Base-by-base conservation (phyloP, 2,797 vertebrate genomes). In the Gastrophryne carolinensis region DNA sequence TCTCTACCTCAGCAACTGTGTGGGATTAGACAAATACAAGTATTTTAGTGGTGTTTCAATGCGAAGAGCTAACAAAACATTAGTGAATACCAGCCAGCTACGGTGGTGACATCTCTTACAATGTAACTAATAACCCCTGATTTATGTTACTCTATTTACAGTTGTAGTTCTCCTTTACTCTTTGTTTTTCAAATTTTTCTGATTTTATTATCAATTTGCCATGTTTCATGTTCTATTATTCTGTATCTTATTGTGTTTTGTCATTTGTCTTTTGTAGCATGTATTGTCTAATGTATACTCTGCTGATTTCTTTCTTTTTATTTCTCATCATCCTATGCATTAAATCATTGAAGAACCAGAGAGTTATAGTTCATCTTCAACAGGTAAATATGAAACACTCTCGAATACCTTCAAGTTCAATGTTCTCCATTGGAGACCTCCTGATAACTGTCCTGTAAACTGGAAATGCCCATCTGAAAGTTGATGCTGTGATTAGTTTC, bases 331-430 rank as follows among this genome's bases (percentile, higher is more conserved):
- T 90, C 88, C 88, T 88, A 84, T 92, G 89, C 90, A 91, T 92
- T 90, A 91, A 91, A 90, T 91, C 90, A 91, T 90, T 91, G 90
- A 93, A 93, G 91, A 91, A 81, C 91, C 87, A 91, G 91, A 91
- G 85, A 90, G 87, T 88, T 89, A 83, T 91, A 88, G 86, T 82
- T 89, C 91, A 87, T 85, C 90, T 84, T 86, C 83, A 78, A 90
- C 89, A 93, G 91, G 91, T 92, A 92, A 93, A 91, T 92, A 91
- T 90, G 82, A 69, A 56, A 32, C 37, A 47, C 13, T 69, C 27
- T 27, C 57, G 52, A 69, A 69, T 69, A 29, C 50, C 49, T 56
- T 15, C n/a, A 37, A 39, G 35, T 56, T 19, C 27, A 49, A 41
- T 85, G 84, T 70, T 30, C 17, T 21, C 3, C 17, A 21, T 17